Conservation (phyloP, 2,888 invertebrate species). For the Odontocolon sp. region DNA sequence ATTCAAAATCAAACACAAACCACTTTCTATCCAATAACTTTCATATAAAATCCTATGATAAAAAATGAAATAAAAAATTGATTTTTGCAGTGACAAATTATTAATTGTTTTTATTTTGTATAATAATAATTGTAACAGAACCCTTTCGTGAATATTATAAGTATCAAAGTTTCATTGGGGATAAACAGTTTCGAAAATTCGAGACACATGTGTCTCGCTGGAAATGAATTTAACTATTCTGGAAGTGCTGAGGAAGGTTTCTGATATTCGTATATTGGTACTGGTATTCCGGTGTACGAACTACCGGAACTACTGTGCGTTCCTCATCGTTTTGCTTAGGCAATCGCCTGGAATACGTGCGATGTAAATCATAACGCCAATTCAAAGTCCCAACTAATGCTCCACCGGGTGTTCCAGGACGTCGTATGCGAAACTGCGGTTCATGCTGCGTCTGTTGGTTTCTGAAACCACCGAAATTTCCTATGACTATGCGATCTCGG, state of each 20-base stretch:
- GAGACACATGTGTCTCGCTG: too few species aligned
- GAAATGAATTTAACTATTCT: slow-evolving; percentile 5
- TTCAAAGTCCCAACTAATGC: slow-evolving; percentile 56
- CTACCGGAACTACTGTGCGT: slow-evolving; percentile 8
- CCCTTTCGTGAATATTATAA: too few species aligned
- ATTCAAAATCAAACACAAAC: too few species aligned
- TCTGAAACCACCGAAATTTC: slow-evolving; percentile 37
- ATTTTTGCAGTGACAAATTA: too few species aligned
- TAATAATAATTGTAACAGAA: too few species aligned
- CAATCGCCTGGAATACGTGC: slow-evolving; percentile 39
- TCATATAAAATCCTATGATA: too few species aligned
- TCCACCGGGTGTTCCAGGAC: slow-evolving; percentile 37
- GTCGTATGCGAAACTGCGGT: slow-evolving; percentile 17
- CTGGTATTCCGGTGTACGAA: background rate
- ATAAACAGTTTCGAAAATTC: too few species aligned
- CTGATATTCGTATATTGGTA: background rate
- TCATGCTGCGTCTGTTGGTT: slow-evolving; percentile 20
- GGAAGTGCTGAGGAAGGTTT: slow-evolving; percentile 1
- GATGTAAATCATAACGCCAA: slow-evolving; percentile 61
- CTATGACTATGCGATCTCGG: slow-evolving; percentile 26
- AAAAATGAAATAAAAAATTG: too few species aligned
- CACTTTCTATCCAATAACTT: too few species aligned
- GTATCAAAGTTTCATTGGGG: too few species aligned
- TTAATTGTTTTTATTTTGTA: too few species aligned
- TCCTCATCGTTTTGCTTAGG: background rate